These are phyloP conservation scores for Polietes domitor DNA, from an alignment of 2,888 invertebrate genomes.

Conservation along the genomic window DNA sequence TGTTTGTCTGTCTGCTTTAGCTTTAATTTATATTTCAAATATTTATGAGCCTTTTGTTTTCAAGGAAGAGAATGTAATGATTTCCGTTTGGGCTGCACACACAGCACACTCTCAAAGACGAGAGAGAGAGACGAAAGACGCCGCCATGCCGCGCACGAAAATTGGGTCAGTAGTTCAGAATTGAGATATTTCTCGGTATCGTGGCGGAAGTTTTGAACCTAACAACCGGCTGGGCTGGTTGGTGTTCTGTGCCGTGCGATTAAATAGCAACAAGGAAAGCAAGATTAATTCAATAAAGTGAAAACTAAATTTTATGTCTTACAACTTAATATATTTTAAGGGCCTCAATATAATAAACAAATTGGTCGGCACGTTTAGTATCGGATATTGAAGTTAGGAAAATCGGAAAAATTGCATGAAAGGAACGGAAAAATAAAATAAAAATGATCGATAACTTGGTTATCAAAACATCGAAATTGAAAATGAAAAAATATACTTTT, in stretches of 20 bases:
- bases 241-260: not conserved
- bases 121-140: not conserved
- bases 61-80: not conserved
- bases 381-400: no score
- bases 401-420: no score
- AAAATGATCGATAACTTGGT: no score
- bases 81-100: not conserved
- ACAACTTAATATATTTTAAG: no score
- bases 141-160: slow-evolving; percentile 2
- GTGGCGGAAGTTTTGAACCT: not conserved
- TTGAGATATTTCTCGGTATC: slow-evolving; percentile 7
- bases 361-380: no score
- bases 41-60: slow-evolving; percentile 13
- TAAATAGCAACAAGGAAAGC: no score
- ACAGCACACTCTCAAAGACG: not conserved
- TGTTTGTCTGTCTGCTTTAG: not conserved
- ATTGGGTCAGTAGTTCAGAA: slow-evolving; percentile 39
- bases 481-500: no score
- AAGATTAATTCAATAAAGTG: no score
- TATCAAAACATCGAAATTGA: no score
- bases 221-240: not conserved
- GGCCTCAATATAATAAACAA: no score
- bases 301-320: no score
- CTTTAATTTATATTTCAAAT: slow-evolving; percentile 11
- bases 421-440: no score